Percentiles rank a stretch among this genome's conserved stretches.
Conservation (phyloP, 2,797 vertebrate species). For the Threskiornis aethiopicus region DNA sequence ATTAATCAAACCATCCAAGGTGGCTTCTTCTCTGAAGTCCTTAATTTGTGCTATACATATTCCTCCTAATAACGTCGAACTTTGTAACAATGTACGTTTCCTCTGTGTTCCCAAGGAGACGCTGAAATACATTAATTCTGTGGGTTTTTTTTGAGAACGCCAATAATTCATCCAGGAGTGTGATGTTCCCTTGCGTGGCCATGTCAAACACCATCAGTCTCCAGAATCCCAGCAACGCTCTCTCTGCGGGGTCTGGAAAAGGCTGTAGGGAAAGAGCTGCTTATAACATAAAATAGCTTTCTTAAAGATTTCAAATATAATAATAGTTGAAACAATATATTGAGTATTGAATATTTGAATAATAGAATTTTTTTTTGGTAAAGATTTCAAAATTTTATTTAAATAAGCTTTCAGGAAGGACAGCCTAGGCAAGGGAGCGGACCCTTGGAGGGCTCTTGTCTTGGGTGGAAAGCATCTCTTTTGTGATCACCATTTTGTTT, state of each 20-base stretch:
- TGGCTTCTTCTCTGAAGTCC: constrained; percentile 27
- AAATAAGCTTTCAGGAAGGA: not conserved
- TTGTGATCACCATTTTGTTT: not conserved
- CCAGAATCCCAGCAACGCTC: not conserved
- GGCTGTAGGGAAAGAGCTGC: not conserved
- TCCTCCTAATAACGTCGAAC: not conserved
- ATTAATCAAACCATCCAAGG: constrained; percentile 42
- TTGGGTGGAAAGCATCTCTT: not conserved
- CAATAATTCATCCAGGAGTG: not conserved
- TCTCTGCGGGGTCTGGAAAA: not conserved
- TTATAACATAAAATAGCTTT: not conserved
- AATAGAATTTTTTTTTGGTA: not conserved
- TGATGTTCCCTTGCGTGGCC: not conserved
- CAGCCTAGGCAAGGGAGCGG: not conserved
- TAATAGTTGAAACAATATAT: not conserved
- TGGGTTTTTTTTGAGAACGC: not conserved
- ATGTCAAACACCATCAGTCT: not conserved
- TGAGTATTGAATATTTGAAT: not conserved
- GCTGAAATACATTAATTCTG: not conserved
- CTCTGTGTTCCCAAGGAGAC: not conserved
- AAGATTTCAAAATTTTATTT: not conserved
- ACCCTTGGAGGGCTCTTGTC: not conserved
- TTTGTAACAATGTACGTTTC: not conserved
- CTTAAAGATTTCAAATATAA: not conserved
- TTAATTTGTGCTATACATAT: constrained; percentile 13